Evolutionary conservation across 2,888 invertebrate species (phyloP).

Genomic region (Xestoiulus laeticollis): DNA sequence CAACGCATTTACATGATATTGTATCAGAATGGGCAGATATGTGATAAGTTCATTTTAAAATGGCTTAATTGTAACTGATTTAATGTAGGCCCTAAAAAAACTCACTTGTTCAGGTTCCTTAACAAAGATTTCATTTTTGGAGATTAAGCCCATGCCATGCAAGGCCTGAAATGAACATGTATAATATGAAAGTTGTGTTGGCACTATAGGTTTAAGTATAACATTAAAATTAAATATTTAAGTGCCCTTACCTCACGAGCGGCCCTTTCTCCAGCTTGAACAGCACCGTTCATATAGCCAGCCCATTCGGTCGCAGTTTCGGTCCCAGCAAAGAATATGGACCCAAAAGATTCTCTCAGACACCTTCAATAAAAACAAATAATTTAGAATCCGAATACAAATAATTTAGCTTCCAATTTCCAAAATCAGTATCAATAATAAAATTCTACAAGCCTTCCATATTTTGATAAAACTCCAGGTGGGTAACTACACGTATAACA

Average conservation of each 20-base stretch:
- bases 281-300: constrained; percentile 64
- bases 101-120: constrained; percentile 53
- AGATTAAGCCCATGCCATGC: constrained; percentile 48
- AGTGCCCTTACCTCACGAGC: constrained; percentile 60
- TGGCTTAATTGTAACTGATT: background rate
- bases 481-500: constrained; percentile 64
- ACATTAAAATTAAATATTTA: no score
- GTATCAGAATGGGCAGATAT: background rate
- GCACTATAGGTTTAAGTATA: no score
- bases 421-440: background rate
- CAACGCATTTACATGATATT: no score
- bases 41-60: background rate
- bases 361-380: background rate
- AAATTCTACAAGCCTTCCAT: constrained; percentile 58
- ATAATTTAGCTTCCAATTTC: background rate
- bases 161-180: constrained; percentile 47
- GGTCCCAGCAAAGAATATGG: constrained; percentile 60
- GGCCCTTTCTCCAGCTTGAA: constrained; percentile 61
- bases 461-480: constrained; percentile 63
- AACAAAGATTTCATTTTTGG: constrained; percentile 52
- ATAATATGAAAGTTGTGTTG: background rate
- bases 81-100: no score
- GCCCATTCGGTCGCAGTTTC: constrained; percentile 63
- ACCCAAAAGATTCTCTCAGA: constrained; percentile 40
- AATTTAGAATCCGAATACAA: background rate